phyloP scores from a whole-genome alignment of 2,888 invertebrate genomes.

The Formica aserva region DNA sequence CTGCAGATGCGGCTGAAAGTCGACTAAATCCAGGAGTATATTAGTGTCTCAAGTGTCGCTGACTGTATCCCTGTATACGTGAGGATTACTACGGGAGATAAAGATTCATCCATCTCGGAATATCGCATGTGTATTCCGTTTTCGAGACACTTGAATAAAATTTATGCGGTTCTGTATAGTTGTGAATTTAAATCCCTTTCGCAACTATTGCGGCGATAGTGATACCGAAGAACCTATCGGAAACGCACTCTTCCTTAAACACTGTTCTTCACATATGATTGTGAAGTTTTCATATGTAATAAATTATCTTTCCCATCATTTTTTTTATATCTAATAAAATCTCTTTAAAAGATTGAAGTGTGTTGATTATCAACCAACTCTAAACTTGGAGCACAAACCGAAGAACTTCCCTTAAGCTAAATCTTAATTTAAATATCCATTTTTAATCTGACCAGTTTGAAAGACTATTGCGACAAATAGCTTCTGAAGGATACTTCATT shows the following conservation, averaged over 20 bases:
- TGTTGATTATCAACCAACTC: neutral
- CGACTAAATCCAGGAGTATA: conserved; percentile 36
- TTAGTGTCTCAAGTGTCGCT: conserved; percentile 22
- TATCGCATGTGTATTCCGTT: conserved; percentile 6
- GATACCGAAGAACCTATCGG: neutral
- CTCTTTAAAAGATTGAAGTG: neutral
- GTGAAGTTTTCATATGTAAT: neutral
- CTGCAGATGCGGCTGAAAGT: conserved; percentile 19
- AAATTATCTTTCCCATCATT: neutral
- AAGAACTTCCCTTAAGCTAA: neutral
- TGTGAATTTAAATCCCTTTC: conserved; percentile 5
- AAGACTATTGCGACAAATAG: neutral
- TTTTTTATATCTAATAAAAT: neutral
- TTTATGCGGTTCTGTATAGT: neutral
- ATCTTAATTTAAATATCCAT: conserved; percentile 1
- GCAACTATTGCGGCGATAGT: neutral
- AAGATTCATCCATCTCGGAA: conserved; percentile 19
- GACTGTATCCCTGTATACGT: neutral
- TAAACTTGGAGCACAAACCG: neutral
- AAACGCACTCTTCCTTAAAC: neutral
- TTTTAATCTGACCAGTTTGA: neutral
- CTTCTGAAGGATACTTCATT: neutral
- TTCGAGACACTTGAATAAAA: conserved; percentile 17
- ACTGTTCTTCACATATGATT: neutral
- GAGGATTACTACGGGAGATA: conserved; percentile 1